Base-by-base conservation (phyloP, 2,113 vertebrate genomes). In the Ctenodactylus gundi region DNA sequence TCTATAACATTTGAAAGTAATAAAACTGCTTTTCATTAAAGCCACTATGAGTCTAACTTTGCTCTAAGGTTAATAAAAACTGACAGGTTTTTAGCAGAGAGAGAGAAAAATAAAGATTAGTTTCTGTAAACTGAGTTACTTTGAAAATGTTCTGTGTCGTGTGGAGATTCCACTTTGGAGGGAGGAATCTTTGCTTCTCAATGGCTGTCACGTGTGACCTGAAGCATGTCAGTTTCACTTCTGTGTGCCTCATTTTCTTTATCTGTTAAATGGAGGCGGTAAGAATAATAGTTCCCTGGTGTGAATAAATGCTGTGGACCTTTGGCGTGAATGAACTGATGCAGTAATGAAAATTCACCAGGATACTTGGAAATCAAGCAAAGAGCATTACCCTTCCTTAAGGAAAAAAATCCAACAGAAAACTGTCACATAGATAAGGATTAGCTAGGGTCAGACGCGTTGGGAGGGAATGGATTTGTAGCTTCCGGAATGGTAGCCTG, bases 1-100 rank as follows among this genome's bases (percentile, higher is more conserved):
- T 92, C 88, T 96, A 88, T 97, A 96, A 92, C 95, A 96, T 97
- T 97, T 94, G 65, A 91, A 97, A 96, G 96, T 88, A 97, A 94
- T 97, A 95, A 97, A 93, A 96, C 85, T 88, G 75, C 53, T 95
- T 96, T 97, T 93, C 85, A 97, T 96, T 94, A 93, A 95, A 97
- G 88, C 85, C 53, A 91, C 46, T 81, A 31, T 53, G 88, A 92
- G 90, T 95, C 57, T 25, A 86, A 83, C 53, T 58, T 93, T 94
- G 95, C 90, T 88, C 68, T 17, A 29, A 85, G 34, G 92, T 93
- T 97, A 88, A 93, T 85, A 73, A 97, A 93, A 93, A 73, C 49
- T 90, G 11, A n/a, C n/a, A n/a, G n/a, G n/a, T n/a, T n/a, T 72
- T 92, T 88, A 27, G 55, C 7, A 36, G 92, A 64, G 53, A 7